These are phyloP conservation scores for Drosophila miranda DNA, from an alignment of 1,140 invertebrate genomes.

Conservation along the genomic window DNA sequence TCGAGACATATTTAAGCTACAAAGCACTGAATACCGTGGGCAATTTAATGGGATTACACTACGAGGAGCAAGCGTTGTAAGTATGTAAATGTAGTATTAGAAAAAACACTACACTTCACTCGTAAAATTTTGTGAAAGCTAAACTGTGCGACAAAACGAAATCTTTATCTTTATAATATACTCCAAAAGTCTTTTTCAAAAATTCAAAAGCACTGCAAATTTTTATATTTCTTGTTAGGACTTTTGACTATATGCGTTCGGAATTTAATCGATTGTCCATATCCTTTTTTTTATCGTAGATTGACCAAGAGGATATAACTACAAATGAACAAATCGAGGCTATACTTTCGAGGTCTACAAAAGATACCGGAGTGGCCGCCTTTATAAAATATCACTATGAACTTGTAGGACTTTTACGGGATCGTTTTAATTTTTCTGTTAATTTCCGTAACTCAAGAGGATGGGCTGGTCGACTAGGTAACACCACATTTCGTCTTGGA, in stretches of 20 bases:
- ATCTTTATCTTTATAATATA: too few species aligned
- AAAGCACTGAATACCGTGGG: constrained; percentile 53
- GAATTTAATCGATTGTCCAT: not conserved
- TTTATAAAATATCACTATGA: constrained; percentile 78
- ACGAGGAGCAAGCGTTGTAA: constrained; percentile 67
- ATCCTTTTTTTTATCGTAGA: constrained; percentile 33
- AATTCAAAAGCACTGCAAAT: too few species aligned
- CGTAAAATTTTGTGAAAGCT: too few species aligned
- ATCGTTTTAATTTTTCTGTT: constrained; percentile 73
- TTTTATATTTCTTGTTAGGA: too few species aligned
- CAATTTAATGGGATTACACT: constrained; percentile 63
- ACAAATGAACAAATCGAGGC: constrained; percentile 63
- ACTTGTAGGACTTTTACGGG: constrained; percentile 53
- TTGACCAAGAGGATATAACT: constrained; percentile 67
- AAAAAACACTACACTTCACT: not conserved
- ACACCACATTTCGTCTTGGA: constrained; percentile 66
- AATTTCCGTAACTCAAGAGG: constrained; percentile 74
- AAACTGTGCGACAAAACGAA: too few species aligned
- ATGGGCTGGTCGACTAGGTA: constrained; percentile 75
- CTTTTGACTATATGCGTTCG: not conserved
- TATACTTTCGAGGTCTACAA: constrained; percentile 54
- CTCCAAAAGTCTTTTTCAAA: too few species aligned
- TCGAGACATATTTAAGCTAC: constrained; percentile 53
- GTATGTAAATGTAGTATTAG: constrained; percentile 7
- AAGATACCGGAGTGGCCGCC: constrained; percentile 67